Evolutionary conservation across 2,888 invertebrate species (phyloP).

Genomic region (Cephus pulcher): DNA sequence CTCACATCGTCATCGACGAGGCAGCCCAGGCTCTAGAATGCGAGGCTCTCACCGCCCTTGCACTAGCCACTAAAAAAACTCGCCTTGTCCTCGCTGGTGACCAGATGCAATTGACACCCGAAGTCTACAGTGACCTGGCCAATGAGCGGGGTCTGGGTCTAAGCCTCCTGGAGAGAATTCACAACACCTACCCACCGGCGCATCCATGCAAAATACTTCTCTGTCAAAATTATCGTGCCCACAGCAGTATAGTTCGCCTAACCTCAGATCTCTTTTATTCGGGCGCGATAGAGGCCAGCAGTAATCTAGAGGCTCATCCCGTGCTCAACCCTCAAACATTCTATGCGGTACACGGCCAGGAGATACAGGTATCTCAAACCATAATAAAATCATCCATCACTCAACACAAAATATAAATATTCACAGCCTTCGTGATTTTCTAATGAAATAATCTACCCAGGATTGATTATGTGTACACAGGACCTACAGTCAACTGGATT

Average conservation of each 20-base stretch:
- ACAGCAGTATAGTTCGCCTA: conserved; percentile 83
- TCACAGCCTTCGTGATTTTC: not conserved
- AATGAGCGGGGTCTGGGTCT: conserved; percentile 78
- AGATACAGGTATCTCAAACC: conserved; percentile 75
- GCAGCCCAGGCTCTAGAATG: conserved; percentile 90
- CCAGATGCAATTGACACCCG: conserved; percentile 87
- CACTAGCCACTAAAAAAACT: conserved; percentile 78
- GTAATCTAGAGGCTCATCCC: conserved; percentile 75
- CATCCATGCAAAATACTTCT: conserved; percentile 84
- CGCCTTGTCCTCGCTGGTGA: conserved; percentile 86
- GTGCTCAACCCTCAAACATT: conserved; percentile 81
- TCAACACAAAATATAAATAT: conserved; percentile 49
- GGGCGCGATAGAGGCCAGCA: conserved; percentile 79
- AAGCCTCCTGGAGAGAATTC: conserved; percentile 82
- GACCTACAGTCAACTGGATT: conserved; percentile 77
- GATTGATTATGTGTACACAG: conserved; percentile 31
- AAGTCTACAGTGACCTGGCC: conserved; percentile 81
- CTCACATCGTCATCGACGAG: conserved; percentile 87
- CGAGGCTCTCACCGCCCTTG: conserved; percentile 84
- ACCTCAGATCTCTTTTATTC: conserved; percentile 87
- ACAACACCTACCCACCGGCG: conserved; percentile 78
- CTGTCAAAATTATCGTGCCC: conserved; percentile 86
- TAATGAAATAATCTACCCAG: not conserved
- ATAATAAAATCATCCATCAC: not conserved
- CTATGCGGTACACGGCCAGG: conserved; percentile 83